A percentile compares a stretch with the other conserved stretches of the same genome.
These are phyloP conservation scores for Podocnemis expansa DNA, from an alignment of 2,113 vertebrate species.

Conservation along the genomic window DNA sequence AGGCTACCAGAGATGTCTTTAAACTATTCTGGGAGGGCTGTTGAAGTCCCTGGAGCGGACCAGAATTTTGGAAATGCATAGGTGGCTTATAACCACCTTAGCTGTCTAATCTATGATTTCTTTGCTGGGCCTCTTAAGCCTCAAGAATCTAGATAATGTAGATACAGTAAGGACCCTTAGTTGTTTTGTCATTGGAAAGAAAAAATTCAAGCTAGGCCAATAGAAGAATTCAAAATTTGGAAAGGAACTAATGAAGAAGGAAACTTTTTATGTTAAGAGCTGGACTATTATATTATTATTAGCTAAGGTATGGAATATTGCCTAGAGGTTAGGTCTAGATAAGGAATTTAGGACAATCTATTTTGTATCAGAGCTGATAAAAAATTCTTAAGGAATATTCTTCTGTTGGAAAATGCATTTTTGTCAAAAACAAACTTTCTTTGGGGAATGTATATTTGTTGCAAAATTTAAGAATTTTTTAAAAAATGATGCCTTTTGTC, in stretches of 20 bases:
- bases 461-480: background rate
- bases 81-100: background rate
- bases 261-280: background rate
- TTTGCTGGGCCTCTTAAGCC: background rate
- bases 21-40: background rate
- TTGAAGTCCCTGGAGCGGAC: background rate
- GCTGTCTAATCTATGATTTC: background rate
- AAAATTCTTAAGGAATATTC: background rate
- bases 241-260: background rate
- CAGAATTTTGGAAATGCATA: background rate
- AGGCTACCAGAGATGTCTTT: background rate
- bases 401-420: background rate
- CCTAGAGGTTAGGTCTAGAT: background rate
- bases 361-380: background rate
- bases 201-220: background rate
- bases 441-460: background rate
- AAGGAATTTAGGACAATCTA: background rate
- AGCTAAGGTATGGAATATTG: background rate
- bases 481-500: background rate
- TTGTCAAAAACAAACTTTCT: background rate
- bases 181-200: background rate
- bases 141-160: background rate
- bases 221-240: background rate
- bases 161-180: background rate
- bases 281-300: background rate